A percentile compares a stretch with the other conserved stretches of the same genome.
These are phyloP conservation scores for Conops quadrifasciatus DNA, from an alignment of 2,888 invertebrate species.

Conservation along the genomic window DNA sequence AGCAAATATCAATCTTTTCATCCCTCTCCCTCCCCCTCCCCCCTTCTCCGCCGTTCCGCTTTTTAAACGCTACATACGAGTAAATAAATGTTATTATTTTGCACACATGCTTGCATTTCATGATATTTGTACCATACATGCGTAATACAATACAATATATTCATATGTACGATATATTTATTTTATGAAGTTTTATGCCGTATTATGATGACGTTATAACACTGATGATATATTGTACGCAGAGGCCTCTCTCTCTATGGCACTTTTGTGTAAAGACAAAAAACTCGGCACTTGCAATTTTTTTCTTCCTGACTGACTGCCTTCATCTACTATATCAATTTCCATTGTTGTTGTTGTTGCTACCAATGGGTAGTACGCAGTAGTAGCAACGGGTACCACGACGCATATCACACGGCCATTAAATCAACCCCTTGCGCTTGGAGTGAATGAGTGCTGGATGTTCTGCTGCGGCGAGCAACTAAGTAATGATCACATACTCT, in stretches of 20 bases:
- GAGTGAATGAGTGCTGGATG: conserved; percentile 12
- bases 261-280: not conserved
- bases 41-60: no score
- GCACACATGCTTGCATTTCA: no score
- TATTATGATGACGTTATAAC: conserved; percentile 1
- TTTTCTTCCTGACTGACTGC: not conserved
- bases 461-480: conserved; percentile 11
- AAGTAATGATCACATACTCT: conserved; percentile 30
- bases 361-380: not conserved
- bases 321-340: no score
- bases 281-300: not conserved
- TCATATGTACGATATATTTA: not conserved
- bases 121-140: no score
- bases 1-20: no score
- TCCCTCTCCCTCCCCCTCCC: no score
- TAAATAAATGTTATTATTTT: no score
- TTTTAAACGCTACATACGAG: no score
- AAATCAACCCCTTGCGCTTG: conserved; percentile 19
- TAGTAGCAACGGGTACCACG: not conserved
- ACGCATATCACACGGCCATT: not conserved
- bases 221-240: not conserved
- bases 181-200: conserved; percentile 10
- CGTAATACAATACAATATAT: not conserved
- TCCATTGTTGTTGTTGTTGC: no score
- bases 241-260: not conserved